Base-by-base conservation (phyloP, 2,888 invertebrate species). In the Eupithecia inturbata region DNA sequence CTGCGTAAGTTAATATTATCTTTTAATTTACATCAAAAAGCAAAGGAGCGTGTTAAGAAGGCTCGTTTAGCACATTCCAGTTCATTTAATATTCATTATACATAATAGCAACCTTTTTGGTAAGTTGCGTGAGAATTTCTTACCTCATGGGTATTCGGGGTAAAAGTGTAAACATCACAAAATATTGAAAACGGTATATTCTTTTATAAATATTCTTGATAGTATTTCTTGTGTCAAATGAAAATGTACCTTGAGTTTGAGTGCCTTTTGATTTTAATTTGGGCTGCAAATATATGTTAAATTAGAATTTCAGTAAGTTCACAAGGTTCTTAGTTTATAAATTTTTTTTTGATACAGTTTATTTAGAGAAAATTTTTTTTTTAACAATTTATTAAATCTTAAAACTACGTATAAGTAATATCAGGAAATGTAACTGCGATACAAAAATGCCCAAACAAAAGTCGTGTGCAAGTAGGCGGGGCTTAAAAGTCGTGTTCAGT, bases 11-110 rank as follows among this genome's bases (percentile, higher is more conserved):
- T 7, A 64, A 33, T 39, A 0, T 39, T 22, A 39, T 22, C 7
- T 26, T 39, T 26, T 41, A 16, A 41, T 66, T 66, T 41, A 19
- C 39, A 39, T 6, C 22, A 39, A 66, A 62, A 39, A 64, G 39
- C 22, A 64, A 63, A 64, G 36, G 9, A 22, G 12, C 39, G 39
- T 66, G 39, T n/a, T 26, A 77, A 67, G 33, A 69, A 69, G 57
- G 33, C 19, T 69, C 57, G 36, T 74, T 74, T 39, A 71, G 68
- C 71, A 62, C 39, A 64, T 16, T 45, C 39, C 28, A 10, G 33
- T 64, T 66, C 72, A 70, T 75, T 73, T 67, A 68, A 36, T 28
- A 75, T 73, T 73, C 70, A 75, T 64, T 68, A 72, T n/a, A n/a
- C n/a, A n/a, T 41, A 60, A 57, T 39, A 45, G 41, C 53, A 75